Evolutionary conservation across 2,888 invertebrate species (phyloP).

Genomic region (Dicycla oo): DNA sequence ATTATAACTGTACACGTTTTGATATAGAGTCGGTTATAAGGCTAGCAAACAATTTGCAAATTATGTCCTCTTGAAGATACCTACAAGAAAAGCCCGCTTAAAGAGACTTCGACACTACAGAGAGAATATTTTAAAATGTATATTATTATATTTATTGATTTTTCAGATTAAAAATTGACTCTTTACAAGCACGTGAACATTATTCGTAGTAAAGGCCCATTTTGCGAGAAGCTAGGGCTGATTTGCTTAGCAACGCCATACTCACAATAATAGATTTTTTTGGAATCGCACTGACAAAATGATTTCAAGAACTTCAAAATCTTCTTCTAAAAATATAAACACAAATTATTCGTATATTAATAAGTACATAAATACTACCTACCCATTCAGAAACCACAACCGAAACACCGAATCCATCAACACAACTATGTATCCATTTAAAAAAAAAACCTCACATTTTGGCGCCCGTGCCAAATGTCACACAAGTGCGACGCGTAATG

Average conservation of each 20-base stretch:
- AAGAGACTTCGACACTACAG: neutral
- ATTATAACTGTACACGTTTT: constrained; percentile 8
- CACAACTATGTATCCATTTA: constrained; percentile 35
- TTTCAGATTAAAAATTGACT: too few relatives aligned
- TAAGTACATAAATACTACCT: neutral
- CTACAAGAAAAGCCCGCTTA: neutral
- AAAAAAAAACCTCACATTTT: constrained; percentile 48
- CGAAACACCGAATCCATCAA: constrained; percentile 13
- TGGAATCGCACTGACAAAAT: neutral
- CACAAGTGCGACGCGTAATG: constrained; percentile 65
- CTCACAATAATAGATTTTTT: neutral
- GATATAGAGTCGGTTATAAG: too few relatives aligned
- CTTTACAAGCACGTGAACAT: too few relatives aligned
- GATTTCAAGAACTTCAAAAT: neutral
- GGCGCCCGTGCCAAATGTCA: constrained; percentile 68
- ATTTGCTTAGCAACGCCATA: neutral
- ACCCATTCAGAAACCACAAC: neutral
- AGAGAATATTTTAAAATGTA: neutral
- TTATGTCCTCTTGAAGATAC: too few relatives aligned
- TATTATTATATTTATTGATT: too few relatives aligned
- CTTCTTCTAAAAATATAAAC: neutral
- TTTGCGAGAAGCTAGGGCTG: neutral
- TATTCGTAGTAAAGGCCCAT: neutral
- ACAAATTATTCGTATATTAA: neutral
- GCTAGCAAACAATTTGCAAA: neutral